These are phyloP conservation scores for Lanistes nyassanus DNA, from an alignment of 1,140 invertebrate genomes.

Conservation along the genomic window DNA sequence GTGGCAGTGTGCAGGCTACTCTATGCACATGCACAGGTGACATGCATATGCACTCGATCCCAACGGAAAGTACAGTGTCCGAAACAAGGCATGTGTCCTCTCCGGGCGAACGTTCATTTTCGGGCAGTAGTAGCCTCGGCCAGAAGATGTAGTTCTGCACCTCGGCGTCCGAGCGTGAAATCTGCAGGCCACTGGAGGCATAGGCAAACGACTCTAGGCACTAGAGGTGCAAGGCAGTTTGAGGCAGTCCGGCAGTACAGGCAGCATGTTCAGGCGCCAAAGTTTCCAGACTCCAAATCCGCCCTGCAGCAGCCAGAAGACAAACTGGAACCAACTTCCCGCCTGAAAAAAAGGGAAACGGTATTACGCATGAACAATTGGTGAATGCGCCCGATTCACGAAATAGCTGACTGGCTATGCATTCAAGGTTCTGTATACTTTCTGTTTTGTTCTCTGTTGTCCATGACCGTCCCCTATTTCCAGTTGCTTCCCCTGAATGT, in stretches of 20 bases:
- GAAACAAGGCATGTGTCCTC: background rate
- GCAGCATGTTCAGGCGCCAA: slow-evolving; percentile 37
- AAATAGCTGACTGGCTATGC: too few relatives aligned
- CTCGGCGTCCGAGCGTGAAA: too few relatives aligned
- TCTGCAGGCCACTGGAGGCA: background rate
- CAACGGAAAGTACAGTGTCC: background rate
- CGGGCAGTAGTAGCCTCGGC: background rate
- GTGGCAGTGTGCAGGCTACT: too few relatives aligned
- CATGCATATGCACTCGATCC: too few relatives aligned
- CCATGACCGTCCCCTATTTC: too few relatives aligned
- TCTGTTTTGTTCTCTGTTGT: too few relatives aligned
- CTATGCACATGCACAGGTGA: too few relatives aligned
- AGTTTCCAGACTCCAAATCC: slow-evolving; percentile 36
- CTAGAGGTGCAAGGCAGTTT: slow-evolving; percentile 2
- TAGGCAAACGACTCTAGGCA: background rate
- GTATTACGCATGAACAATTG: too few relatives aligned
- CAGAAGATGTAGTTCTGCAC: background rate
- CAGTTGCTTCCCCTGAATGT: too few relatives aligned
- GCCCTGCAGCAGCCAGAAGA: slow-evolving; percentile 33
- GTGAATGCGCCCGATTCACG: too few relatives aligned
- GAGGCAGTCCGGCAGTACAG: slow-evolving; percentile 23
- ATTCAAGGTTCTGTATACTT: too few relatives aligned
- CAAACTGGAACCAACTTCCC: slow-evolving; percentile 34
- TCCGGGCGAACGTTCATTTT: background rate
- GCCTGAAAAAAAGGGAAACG: slow-evolving; percentile 17